These are phyloP conservation scores for Virgularia gustaviana DNA, from an alignment of 92 coral and sea anemone species.

Conservation along the genomic window DNA sequence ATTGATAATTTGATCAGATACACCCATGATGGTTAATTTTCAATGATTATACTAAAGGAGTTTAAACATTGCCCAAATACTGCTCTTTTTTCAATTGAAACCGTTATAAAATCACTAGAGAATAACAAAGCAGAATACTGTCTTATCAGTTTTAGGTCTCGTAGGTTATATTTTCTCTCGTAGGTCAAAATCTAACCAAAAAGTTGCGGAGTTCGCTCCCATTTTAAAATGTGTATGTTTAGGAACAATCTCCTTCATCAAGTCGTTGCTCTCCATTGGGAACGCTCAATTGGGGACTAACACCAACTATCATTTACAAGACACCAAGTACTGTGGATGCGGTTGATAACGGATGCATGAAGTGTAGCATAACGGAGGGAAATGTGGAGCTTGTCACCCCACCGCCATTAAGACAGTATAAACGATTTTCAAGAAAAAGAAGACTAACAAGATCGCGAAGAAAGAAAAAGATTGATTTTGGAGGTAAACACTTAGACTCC, in stretches of 20 bases:
- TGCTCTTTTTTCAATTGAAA: too few species aligned
- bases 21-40: too few species aligned
- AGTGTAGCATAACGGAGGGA: slow-evolving; percentile 27
- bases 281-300: slow-evolving; percentile 33
- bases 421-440: slow-evolving; percentile 3
- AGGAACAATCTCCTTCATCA: slow-evolving; percentile 5
- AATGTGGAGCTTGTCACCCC: slow-evolving; percentile 17
- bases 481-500: too few species aligned
- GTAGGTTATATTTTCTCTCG: too few species aligned
- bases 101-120: too few species aligned
- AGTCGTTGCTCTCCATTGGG: not conserved
- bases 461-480: slow-evolving; percentile 16
- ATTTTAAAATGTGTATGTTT: not conserved
- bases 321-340: not conserved
- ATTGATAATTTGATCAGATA: too few species aligned
- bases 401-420: slow-evolving; percentile 7
- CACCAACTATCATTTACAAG: slow-evolving; percentile 32
- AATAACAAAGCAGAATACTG: too few species aligned
- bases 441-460: not conserved
- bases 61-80: too few species aligned
- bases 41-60: too few species aligned
- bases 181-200: too few species aligned
- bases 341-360: slow-evolving; percentile 21
- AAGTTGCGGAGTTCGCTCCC: too few species aligned
- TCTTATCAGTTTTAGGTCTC: too few species aligned